phyloP scores from a whole-genome alignment of 2,888 invertebrate species.

The Macrosoma leucophasiata region DNA sequence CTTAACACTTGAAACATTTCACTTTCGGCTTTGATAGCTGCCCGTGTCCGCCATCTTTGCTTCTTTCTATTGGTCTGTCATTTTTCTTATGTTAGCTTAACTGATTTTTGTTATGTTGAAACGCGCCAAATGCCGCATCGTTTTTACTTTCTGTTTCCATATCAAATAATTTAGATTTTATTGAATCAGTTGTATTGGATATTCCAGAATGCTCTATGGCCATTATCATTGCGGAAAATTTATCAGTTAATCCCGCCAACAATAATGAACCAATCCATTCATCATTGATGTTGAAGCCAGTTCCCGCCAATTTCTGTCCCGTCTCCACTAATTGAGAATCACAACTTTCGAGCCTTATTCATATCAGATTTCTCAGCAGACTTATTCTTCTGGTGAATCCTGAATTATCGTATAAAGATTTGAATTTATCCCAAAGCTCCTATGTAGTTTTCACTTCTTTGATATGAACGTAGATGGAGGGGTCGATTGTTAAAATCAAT shows the following conservation, averaged over 20 bases:
- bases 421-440: conserved; percentile 10
- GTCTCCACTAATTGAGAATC: conserved; percentile 13
- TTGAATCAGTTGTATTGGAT: neutral
- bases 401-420: conserved; percentile 9
- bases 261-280: conserved; percentile 16
- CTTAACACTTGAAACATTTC: conserved; percentile 2
- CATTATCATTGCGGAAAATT: conserved; percentile 7
- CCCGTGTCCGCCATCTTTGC: neutral
- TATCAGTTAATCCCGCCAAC: conserved; percentile 18
- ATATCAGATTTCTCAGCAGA: conserved; percentile 16
- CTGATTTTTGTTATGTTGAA: neutral
- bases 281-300: conserved; percentile 15
- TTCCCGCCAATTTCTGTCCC: conserved; percentile 14
- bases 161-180: conserved; percentile 1
- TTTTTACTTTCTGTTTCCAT: conserved; percentile 2
- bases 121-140: neutral
- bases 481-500: conserved; percentile 13
- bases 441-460: conserved; percentile 11
- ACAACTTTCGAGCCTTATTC: conserved; percentile 22
- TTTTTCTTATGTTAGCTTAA: neutral
- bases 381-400: conserved; percentile 13
- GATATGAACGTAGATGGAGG: conserved; percentile 15
- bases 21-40: neutral
- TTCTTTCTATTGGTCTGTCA: neutral
- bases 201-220: conserved; percentile 2